Conservation (phyloP, 92 coral and sea anemone genomes). For the Zoanthus gigantus region DNA sequence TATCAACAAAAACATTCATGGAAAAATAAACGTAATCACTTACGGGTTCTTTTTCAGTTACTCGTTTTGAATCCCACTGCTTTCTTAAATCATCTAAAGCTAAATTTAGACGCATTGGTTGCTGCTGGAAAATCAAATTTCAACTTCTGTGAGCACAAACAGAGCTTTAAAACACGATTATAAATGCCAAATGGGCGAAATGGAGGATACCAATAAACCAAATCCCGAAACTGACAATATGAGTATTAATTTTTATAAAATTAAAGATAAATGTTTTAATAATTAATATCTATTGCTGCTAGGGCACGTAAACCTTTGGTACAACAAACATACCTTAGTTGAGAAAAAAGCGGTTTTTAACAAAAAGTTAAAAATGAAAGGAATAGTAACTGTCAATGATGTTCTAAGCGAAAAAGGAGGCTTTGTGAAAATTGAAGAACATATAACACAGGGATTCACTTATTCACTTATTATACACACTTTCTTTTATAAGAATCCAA, state of each 20-base stretch:
- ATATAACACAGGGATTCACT: constrained; percentile 9
- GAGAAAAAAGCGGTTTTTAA: too few species aligned
- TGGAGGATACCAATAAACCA: not conserved
- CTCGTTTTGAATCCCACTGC: not conserved
- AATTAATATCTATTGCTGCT: not conserved
- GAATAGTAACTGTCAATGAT: not conserved
- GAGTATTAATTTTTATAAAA: not conserved
- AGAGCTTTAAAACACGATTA: not conserved
- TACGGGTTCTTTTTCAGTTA: not conserved
- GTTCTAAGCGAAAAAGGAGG: constrained; percentile 19
- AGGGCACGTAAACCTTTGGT: not conserved
- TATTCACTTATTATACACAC: not conserved
- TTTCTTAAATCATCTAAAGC: not conserved
- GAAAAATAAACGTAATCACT: not conserved
- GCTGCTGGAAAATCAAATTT: not conserved
- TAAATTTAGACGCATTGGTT: not conserved
- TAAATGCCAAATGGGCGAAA: not conserved
- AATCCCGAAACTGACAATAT: not conserved
- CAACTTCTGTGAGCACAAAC: not conserved
- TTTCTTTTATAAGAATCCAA: not conserved
- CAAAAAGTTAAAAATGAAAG: not conserved
- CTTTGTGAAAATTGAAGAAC: constrained; percentile 7
- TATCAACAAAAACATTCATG: not conserved
- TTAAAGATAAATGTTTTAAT: not conserved
- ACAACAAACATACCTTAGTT: too few species aligned